phyloP scores from a whole-genome alignment of 2,888 invertebrate species.

The Sesia apiformis region DNA sequence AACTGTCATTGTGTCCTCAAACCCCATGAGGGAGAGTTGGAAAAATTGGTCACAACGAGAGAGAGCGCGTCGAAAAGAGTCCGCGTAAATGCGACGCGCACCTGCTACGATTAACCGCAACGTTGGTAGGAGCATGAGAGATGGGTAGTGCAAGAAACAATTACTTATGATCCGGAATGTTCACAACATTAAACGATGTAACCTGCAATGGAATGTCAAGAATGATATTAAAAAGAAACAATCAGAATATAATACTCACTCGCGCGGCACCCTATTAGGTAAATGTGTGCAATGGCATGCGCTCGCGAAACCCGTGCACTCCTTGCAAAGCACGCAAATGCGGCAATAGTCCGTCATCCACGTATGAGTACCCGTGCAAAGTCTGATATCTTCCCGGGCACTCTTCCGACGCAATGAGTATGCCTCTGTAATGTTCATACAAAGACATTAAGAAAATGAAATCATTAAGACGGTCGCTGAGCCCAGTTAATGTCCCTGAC shows the following conservation, averaged over 20 bases:
- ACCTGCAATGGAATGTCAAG: not conserved
- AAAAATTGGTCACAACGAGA: no score
- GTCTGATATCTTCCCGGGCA: conserved; percentile 30
- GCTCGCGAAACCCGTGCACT: conserved; percentile 94
- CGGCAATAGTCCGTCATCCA: conserved; percentile 90
- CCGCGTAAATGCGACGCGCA: no score
- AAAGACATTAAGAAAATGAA: conserved; percentile 1
- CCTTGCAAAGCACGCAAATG: conserved; percentile 92
- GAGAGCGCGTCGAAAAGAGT: no score
- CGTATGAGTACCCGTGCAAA: conserved; percentile 83
- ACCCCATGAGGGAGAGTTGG: no score
- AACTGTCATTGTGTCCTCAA: no score
- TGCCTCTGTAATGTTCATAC: conserved; percentile 16
- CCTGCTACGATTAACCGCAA: no score
- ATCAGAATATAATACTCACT: conserved; percentile 76
- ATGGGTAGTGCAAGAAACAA: no score
- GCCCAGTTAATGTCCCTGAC: no score
- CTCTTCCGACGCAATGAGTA: conserved; percentile 22
- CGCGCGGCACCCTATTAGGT: conserved; percentile 87
- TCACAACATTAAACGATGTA: no score
- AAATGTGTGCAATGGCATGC: conserved; percentile 85
- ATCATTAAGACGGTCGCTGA: not conserved
- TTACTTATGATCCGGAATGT: no score
- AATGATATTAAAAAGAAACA: not conserved
- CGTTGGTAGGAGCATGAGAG: no score